Conservation (phyloP, 1,140 invertebrate genomes). For the Pentalonia nigronervosa region DNA sequence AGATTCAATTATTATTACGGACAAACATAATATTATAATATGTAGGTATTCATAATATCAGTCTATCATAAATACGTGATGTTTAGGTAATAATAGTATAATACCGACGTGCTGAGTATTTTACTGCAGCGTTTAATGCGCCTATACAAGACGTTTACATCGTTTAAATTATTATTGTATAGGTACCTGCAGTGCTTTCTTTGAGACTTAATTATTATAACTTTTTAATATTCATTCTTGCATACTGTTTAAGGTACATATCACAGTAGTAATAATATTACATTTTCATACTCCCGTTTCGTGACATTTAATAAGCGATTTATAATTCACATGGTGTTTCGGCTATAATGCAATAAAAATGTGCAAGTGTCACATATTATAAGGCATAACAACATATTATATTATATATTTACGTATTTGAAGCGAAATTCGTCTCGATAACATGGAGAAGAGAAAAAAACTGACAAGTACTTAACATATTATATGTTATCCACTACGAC, state of each 20-base stretch:
- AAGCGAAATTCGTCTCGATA: neutral
- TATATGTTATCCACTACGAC: neutral
- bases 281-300: neutral
- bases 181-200: neutral
- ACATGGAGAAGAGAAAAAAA: neutral
- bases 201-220: neutral
- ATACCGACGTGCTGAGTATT: neutral
- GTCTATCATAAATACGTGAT: slow-evolving; percentile 1
- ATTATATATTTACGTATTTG: no score
- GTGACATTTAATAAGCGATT: neutral
- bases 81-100: neutral
- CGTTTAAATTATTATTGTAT: neutral
- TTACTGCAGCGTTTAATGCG: neutral
- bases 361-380: neutral
- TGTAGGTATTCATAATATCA: neutral
- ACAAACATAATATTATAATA: neutral
- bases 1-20: neutral
- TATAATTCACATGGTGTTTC: slow-evolving; percentile 1
- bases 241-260: neutral
- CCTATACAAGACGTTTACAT: neutral
- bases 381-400: neutral
- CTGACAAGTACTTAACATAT: neutral
- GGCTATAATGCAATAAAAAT: neutral
- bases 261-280: neutral
- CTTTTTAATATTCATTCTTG: neutral